Evolutionary conservation across 2,797 vertebrate genomes (phyloP), one percentile per base, ranked within the genome.

Genomic region (Falco berigora): DNA sequence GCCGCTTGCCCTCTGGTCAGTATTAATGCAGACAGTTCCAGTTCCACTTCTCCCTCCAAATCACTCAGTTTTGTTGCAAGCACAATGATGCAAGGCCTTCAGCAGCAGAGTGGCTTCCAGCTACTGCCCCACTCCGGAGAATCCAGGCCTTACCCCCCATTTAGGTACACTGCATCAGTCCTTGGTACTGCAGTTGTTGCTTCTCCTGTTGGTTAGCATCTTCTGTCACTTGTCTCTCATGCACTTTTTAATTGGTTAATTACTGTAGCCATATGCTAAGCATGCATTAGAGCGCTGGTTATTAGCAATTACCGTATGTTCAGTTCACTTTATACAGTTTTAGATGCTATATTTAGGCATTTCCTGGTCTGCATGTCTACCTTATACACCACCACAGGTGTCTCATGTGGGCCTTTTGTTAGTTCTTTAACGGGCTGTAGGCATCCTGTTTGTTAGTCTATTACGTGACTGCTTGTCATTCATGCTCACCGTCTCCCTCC

Each of bases 81-180:
- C 68, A 30, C 44, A 71, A 10, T 0, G 0, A 10, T 0, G 0
- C 20, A 49, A 59, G 23, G 22, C 56, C 72, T 59, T 68, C 28
- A 44, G 38, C 34, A 46, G 64, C 17, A 4, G 55, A 42, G 40
- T 9, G 47, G 38, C 32, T 49, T n/a, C 83, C 66, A 66, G n/a
- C 5, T 24, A 3, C 15, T 0, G 0, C 15, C 30, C n/a, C 0
- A 1, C 8, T 34, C 32, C 0, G 1, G 32, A n/a, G 44, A 75
- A 67, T 14, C 34, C 36, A 44, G 71, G 34, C 13, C 20, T 56
- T 27, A 5, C 36, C 8, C 18, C 52, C 32, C 11, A 4, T 34
- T 27, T 44, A 28, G 12, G 55, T 24, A 15, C 8, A 3, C n/a
- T 38, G 19, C 30, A 14, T 42, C 42, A 12, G 9, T 34, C 68